Base-by-base conservation (phyloP, 2,113 vertebrate species). In the Takifugu flavidus region DNA sequence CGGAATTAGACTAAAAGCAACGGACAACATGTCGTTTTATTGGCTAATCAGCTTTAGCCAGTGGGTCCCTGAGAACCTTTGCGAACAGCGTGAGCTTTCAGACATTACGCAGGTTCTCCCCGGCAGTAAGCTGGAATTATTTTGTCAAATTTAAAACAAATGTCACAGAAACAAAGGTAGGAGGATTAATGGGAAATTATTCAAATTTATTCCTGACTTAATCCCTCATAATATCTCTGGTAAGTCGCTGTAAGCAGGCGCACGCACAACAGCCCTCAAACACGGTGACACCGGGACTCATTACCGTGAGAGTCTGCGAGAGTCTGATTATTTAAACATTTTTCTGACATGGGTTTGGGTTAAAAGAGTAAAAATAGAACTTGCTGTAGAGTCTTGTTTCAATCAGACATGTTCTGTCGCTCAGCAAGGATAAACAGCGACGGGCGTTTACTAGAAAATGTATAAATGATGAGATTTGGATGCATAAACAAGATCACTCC, bases 101-200 rank as follows among this genome's bases (percentile, higher is more conserved):
- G 64, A 77, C 75, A 60, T 70, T 70, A 44, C 27, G 53, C 28
- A 56, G 63, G 51, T 51, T 46, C 15, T 56, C 13, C 27, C 31
- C 5, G 8, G 70, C 54, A 53, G 51, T 79, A 65, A 81, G 11
- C 44, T 47, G 65, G 80, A 89, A 86, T 85, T 84, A 80, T 55
- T 74, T 72, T 78, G 82, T 88, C 75, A 85, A 65, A 72, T 87
- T 82, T 67, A 76, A 85, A 80, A 78, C 68, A 79, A 75, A 76
- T 60, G 61, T 72, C 66, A 75, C 72, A 80, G 70, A 78, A 83
- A 83, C 72, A 86, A 81, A 86, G 54, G 31, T 75, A 60, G 65
- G 66, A 75, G 83, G 85, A 87, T 87, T 87, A 85, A 85, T 82
- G 65, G 62, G 78, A 88, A 90, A 88, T 82, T 89, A 88, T 89